Conservation (phyloP, 2,888 invertebrate genomes). For the Archips xylosteana region DNA sequence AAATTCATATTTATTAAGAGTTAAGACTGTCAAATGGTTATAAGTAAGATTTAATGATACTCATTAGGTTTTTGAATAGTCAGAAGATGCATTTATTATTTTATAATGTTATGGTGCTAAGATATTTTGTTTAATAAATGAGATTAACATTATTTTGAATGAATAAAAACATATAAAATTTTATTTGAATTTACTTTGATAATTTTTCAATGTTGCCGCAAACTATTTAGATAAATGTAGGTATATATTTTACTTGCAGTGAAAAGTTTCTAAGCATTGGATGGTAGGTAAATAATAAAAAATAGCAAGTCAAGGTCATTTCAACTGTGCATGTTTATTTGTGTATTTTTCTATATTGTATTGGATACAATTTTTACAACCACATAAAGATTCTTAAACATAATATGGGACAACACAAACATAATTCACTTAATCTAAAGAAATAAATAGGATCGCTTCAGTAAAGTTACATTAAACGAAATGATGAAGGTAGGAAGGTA, state of each 20-base stretch:
- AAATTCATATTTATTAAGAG: conserved; percentile 21
- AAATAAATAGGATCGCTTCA: background rate
- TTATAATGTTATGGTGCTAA: conserved; percentile 71
- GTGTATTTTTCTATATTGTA: background rate
- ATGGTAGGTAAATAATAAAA: background rate
- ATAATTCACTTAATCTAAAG: background rate
- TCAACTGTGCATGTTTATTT: conserved; percentile 22
- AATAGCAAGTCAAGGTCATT: background rate
- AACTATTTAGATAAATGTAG: background rate
- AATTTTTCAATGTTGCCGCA: background rate
- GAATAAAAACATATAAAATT: conserved; percentile 8
- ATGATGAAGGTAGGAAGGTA: background rate
- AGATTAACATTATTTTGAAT: conserved; percentile 12
- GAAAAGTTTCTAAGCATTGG: too few species aligned
- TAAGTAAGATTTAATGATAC: conserved; percentile 63
- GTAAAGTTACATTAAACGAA: background rate
- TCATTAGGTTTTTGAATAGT: conserved; percentile 69
- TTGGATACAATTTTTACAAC: conserved; percentile 1
- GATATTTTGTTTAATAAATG: conserved; percentile 39
- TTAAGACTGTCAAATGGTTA: conserved; percentile 36
- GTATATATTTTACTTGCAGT: too few species aligned
- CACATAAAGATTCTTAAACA: background rate
- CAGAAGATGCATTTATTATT: conserved; percentile 79
- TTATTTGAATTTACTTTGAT: background rate
- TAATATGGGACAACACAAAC: background rate